Percentiles rank a stretch among this genome's conserved stretches.
Conservation (phyloP, 1,140 invertebrate species). For the Daktulosphaira vitifoliae region DNA sequence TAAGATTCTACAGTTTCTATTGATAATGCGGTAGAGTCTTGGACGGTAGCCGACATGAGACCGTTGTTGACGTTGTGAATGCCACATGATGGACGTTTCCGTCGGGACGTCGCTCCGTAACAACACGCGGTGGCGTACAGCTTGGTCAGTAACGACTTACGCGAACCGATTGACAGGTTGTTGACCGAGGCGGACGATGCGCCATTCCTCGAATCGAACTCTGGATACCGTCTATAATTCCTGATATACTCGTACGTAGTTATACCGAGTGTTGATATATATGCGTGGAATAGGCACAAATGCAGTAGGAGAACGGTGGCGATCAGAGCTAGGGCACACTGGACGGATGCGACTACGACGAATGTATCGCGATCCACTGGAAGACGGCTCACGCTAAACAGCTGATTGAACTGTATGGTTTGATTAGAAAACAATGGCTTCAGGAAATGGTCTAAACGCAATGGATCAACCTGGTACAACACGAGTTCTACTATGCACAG, state of each 20-base stretch:
- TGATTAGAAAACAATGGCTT: constrained; percentile 64
- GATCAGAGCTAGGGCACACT: constrained; percentile 61
- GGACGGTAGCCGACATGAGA: background rate
- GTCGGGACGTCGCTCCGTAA: background rate
- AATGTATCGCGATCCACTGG: constrained; percentile 40
- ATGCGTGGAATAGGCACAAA: constrained; percentile 81
- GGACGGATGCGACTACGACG: constrained; percentile 47
- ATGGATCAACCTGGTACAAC: constrained; percentile 50
- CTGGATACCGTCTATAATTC: constrained; percentile 46
- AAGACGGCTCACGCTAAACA: constrained; percentile 37
- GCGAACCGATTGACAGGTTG: background rate
- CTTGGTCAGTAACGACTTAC: constrained; percentile 34
- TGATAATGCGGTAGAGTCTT: background rate
- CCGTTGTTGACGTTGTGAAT: constrained; percentile 1
- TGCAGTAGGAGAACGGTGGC: constrained; percentile 72
- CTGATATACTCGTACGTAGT: constrained; percentile 85
- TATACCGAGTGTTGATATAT: constrained; percentile 71
- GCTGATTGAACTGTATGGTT: constrained; percentile 58
- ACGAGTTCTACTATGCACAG: constrained; percentile 60
- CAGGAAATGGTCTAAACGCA: constrained; percentile 54
- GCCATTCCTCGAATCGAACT: constrained; percentile 37
- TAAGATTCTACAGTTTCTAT: constrained; percentile 1
- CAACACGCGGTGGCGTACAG: background rate
- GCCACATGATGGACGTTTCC: constrained; percentile 14
- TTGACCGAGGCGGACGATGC: constrained; percentile 31